phyloP scores from a whole-genome alignment of 2,888 invertebrate genomes.

The Pammene fasciana region DNA sequence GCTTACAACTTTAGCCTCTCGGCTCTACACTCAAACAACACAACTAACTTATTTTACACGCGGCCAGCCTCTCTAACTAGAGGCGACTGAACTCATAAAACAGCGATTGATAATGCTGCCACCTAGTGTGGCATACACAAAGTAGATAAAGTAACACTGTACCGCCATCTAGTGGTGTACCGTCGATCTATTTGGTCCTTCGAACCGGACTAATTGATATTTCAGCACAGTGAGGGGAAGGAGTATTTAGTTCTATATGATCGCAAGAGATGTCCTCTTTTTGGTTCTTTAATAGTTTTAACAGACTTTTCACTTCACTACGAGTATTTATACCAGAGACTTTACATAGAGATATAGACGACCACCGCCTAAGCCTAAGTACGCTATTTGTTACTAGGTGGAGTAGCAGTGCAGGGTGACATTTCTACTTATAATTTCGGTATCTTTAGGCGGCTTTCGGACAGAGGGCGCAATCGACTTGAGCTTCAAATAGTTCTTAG shows the following conservation, averaged over 20 bases:
- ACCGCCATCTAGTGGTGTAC: conserved; percentile 59
- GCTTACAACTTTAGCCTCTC: conserved; percentile 49
- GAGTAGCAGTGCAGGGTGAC: too few species aligned
- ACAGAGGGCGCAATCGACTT: too few species aligned
- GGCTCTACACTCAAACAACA: conserved; percentile 43
- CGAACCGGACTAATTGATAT: conserved; percentile 6
- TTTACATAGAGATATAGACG: too few species aligned
- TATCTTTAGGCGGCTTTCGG: too few species aligned
- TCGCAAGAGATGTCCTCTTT: conserved; percentile 15
- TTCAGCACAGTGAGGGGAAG: neutral
- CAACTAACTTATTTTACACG: conserved; percentile 53
- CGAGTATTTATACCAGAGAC: too few species aligned
- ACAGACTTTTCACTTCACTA: too few species aligned
- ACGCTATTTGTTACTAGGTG: too few species aligned
- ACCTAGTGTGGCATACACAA: conserved; percentile 22
- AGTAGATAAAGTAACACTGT: conserved; percentile 41
- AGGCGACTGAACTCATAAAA: conserved; percentile 79
- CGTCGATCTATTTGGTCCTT: conserved; percentile 25
- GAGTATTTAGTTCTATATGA: conserved; percentile 23
- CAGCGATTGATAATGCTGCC: conserved; percentile 42
- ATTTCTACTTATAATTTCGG: too few species aligned
- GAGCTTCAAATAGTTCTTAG: too few species aligned
- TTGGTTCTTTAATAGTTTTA: too few species aligned
- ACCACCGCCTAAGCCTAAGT: too few species aligned
- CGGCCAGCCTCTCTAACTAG: conserved; percentile 49